These are phyloP conservation scores for Sebastolobus altivelis DNA, from an alignment of 2,797 vertebrate species.

Conservation along the genomic window DNA sequence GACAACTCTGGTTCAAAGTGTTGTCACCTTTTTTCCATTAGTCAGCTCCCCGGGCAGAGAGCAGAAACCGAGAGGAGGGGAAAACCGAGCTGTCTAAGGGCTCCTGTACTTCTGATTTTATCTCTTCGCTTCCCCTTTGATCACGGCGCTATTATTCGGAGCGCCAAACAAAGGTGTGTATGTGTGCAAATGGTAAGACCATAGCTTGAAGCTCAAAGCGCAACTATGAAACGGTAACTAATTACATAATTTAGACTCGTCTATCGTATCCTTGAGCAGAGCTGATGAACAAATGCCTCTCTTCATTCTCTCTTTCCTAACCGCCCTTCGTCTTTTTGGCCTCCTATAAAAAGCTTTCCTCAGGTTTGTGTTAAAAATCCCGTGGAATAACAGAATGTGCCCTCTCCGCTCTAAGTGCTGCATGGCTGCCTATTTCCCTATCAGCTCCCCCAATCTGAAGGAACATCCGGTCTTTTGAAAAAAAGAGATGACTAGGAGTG, in stretches of 20 bases:
- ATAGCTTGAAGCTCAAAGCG: not conserved
- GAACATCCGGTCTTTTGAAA: slow-evolving; percentile 39
- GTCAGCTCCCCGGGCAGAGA: slow-evolving; percentile 29
- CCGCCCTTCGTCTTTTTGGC: slow-evolving; percentile 17
- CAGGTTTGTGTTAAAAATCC: slow-evolving; percentile 52
- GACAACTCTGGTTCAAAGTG: slow-evolving; percentile 52
- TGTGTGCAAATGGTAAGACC: not conserved
- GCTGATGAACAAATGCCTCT: slow-evolving; percentile 11
- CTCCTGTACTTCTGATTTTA: slow-evolving; percentile 23
- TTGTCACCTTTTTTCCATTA: slow-evolving; percentile 57
- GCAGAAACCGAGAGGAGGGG: not conserved
- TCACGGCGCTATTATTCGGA: not conserved
- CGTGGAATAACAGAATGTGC: slow-evolving; percentile 61
- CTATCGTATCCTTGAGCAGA: slow-evolving; percentile 5
- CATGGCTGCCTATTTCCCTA: slow-evolving; percentile 47
- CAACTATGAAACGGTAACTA: not conserved
- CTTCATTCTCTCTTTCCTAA: slow-evolving; percentile 14
- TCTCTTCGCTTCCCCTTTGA: slow-evolving; percentile 29
- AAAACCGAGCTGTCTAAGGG: slow-evolving; percentile 12
- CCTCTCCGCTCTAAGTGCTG: slow-evolving; percentile 38
- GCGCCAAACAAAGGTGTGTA: slow-evolving; percentile 7
- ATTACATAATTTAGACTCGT: not conserved
- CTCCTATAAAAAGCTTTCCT: slow-evolving; percentile 53
- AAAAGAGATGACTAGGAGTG: slow-evolving; percentile 28
- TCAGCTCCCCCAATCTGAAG: slow-evolving; percentile 29